Base-by-base conservation (phyloP, 2,797 vertebrate genomes). In the Crax fasciolata region DNA sequence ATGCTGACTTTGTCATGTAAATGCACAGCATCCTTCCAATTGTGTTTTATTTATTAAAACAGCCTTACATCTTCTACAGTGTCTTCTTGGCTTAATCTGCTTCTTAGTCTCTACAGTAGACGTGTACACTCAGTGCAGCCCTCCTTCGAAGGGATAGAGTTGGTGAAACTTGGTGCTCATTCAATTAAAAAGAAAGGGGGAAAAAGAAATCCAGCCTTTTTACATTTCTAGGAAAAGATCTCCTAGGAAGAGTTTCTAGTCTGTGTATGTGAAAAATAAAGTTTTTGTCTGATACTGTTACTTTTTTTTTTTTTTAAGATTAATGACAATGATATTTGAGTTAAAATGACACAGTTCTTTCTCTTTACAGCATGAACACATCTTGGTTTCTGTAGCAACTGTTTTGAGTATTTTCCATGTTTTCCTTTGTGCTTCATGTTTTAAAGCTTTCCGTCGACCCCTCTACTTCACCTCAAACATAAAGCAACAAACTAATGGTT, bases 161-260 rank as follows among this genome's bases (percentile, higher is more conserved):
- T 93, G 61, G 63, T 80, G 78, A 82, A 92, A 89, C 39, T 32
- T 30, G 25, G 54, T 88, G 46, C 63, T 89, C 63, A 48, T 76
- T 66, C 61, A 89, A 88, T 67, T 48, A 23, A 76, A 85, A 51
- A 58, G 25, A 18, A 91, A 48, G 16, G 38, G 25, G 38, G 25
- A 6, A 65, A 76, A 43, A 77, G 24, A 75, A 75, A 8, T 11
- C 41, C 43, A 35, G 57, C 24, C 24, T 91, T 18, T 59, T 88
- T 84, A 90, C 81, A 19, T 93, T 92, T 90, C 89, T 89, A 92
- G 87, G 57, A 91, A 79, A 85, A 80, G 57, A 44, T 80, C 65
- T 90, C 28, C 48, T 83, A 54, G 68, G 61, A 77, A 77, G 61
- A 57, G 28, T 51, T 94, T 94, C 89, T 32, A 83, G 84, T 83